Conservation (phyloP, 1,140 invertebrate species). For the Drepana arcuata region DNA sequence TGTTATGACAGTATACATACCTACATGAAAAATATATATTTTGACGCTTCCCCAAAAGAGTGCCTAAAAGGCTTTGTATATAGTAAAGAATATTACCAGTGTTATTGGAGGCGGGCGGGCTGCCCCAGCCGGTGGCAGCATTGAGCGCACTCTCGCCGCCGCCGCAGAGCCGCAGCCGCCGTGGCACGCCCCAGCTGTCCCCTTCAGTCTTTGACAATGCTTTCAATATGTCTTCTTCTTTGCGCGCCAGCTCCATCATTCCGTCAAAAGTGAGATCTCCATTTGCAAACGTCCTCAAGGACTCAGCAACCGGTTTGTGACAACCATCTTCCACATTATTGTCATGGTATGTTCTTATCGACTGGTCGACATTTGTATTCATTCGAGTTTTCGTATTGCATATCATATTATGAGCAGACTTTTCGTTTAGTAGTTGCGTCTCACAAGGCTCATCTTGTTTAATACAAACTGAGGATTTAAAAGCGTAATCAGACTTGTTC, state of each 20-base stretch:
- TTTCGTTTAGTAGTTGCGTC: conserved; percentile 59
- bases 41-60: no score
- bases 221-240: conserved; percentile 42
- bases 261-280: conserved; percentile 59
- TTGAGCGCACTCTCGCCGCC: conserved; percentile 86
- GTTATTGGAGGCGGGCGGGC: conserved; percentile 79
- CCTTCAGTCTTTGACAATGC: conserved; percentile 29
- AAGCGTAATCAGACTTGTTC: conserved; percentile 74
- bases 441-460: conserved; percentile 67
- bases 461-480: conserved; percentile 73
- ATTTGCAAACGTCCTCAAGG: conserved; percentile 34
- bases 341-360: conserved; percentile 56
- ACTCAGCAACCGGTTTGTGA: conserved; percentile 24
- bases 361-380: conserved; percentile 45
- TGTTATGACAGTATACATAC: no score
- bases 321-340: conserved; percentile 52
- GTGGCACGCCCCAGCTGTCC: conserved; percentile 75
- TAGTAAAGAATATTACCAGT: no score
- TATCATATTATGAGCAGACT: conserved; percentile 59
- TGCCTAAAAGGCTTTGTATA: no score
- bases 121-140: conserved; percentile 81
- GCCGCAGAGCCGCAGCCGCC: conserved; percentile 76
- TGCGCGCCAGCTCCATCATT: conserved; percentile 52
- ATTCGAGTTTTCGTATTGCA: conserved; percentile 64
- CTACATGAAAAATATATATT: no score